Percentiles rank a stretch among this genome's conserved stretches.
Evolutionary conservation across 2,888 invertebrate species (phyloP).

Genomic region (Masnerella sp.): DNA sequence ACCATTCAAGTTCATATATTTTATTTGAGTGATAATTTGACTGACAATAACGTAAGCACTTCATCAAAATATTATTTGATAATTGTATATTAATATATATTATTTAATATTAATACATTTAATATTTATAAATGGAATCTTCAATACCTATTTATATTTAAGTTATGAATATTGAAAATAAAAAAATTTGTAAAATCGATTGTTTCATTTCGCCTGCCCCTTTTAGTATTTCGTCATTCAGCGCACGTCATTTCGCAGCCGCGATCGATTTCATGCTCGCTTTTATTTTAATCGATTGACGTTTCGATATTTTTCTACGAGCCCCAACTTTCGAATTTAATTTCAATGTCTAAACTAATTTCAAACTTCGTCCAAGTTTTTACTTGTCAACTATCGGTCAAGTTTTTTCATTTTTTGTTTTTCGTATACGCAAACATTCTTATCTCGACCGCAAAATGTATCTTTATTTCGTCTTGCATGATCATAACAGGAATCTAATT

Average conservation of each 20-base stretch:
- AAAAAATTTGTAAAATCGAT: slow-evolving; percentile 30
- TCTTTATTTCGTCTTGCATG: background rate
- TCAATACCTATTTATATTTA: slow-evolving; percentile 53
- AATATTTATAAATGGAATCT: slow-evolving; percentile 49
- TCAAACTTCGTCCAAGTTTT: too few relatives aligned
- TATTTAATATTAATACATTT: slow-evolving; percentile 39
- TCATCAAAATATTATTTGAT: slow-evolving; percentile 54
- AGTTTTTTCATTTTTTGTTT: too few relatives aligned
- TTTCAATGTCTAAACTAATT: too few relatives aligned
- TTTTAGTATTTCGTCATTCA: background rate
- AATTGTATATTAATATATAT: slow-evolving; percentile 50
- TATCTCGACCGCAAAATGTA: background rate
- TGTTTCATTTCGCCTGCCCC: slow-evolving; percentile 20
- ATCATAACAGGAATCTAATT: slow-evolving; percentile 1
- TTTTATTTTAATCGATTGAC: background rate
- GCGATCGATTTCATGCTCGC: background rate
- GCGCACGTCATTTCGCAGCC: background rate
- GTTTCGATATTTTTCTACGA: too few relatives aligned
- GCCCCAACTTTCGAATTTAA: too few relatives aligned
- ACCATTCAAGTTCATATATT: slow-evolving; percentile 44
- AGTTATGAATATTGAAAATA: slow-evolving; percentile 51
- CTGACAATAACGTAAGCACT: slow-evolving; percentile 55
- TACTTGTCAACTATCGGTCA: too few relatives aligned
- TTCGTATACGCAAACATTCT: too few relatives aligned
- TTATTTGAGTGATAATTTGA: slow-evolving; percentile 55